Percentiles rank a stretch among this genome's conserved stretches.
Evolutionary conservation across 2,888 invertebrate species (phyloP).

Genomic region (Ichneumoninae sp.): DNA sequence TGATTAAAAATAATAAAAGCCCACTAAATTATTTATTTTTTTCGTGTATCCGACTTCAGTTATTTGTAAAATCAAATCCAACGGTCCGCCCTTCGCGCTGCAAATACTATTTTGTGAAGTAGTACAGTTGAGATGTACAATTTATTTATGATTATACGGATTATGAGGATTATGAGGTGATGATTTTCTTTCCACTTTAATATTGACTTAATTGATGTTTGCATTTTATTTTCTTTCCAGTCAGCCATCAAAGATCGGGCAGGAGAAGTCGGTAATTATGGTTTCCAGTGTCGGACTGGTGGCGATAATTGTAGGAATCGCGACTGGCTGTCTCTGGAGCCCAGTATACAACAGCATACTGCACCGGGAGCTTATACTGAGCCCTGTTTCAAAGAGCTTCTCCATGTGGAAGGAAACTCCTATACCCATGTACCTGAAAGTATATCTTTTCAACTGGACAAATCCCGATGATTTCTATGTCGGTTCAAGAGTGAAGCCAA

Average conservation of each 20-base stretch:
- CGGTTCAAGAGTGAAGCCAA: slow-evolving; percentile 85
- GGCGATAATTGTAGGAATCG: slow-evolving; percentile 74
- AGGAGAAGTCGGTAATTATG: slow-evolving; percentile 66
- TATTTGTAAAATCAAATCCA: too few relatives aligned
- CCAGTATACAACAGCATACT: slow-evolving; percentile 71
- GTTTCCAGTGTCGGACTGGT: slow-evolving; percentile 68
- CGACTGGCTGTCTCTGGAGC: slow-evolving; percentile 75
- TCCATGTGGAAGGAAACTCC: slow-evolving; percentile 92
- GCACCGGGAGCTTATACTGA: slow-evolving; percentile 87
- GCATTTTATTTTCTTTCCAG: slow-evolving; percentile 67
- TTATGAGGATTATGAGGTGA: not conserved
- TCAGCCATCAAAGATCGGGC: slow-evolving; percentile 70
- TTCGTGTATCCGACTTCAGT: too few relatives aligned
- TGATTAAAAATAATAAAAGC: too few relatives aligned
- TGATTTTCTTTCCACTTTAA: not conserved
- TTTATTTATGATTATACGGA: too few relatives aligned
- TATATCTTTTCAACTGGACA: slow-evolving; percentile 92
- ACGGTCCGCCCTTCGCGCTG: too few relatives aligned
- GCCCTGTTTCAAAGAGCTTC: slow-evolving; percentile 88
- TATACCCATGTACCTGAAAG: slow-evolving; percentile 92
- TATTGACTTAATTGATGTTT: not conserved
- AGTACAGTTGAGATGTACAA: too few relatives aligned
- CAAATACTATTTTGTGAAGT: too few relatives aligned
- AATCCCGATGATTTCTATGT: slow-evolving; percentile 88
- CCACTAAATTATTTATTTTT: too few relatives aligned